Evolutionary conservation across 2,888 invertebrate genomes (phyloP).

Genomic region (Notodonta ziczac): DNA sequence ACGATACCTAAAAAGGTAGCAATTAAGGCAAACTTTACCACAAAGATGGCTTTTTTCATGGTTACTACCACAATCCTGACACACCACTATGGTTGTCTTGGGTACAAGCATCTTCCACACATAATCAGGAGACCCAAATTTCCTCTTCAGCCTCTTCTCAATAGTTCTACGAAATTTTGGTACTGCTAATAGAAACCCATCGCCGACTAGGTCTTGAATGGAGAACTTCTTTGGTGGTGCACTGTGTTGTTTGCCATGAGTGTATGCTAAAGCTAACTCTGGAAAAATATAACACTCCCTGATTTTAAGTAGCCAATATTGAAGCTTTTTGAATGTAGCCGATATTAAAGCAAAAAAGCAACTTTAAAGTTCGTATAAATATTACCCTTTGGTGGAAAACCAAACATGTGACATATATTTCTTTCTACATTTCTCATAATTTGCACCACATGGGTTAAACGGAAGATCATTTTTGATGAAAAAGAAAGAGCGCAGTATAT

Average conservation of each 20-base stretch:
- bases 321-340: too few relatives aligned
- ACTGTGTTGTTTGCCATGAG: conserved; percentile 48
- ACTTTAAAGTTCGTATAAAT: background rate
- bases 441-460: conserved; percentile 52
- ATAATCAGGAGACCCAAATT: conserved; percentile 88
- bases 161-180: conserved; percentile 91
- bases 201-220: conserved; percentile 87
- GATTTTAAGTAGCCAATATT: conserved; percentile 3
- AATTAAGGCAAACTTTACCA: conserved; percentile 82
- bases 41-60: conserved; percentile 92
- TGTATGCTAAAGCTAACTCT: conserved; percentile 69
- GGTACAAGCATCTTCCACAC: conserved; percentile 88
- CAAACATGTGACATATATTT: conserved; percentile 61
- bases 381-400: conserved; percentile 70
- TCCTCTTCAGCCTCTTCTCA: conserved; percentile 89
- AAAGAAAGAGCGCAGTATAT: background rate
- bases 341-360: too few relatives aligned
- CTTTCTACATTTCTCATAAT: conserved; percentile 62
- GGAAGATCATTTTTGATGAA: conserved; percentile 54
- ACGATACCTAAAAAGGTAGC: too few relatives aligned
- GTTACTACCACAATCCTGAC: conserved; percentile 93
- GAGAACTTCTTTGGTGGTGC: conserved; percentile 64
- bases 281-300: conserved; percentile 24
- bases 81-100: conserved; percentile 90
- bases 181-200: conserved; percentile 92